A percentile compares a stretch with the other conserved stretches of the same genome.
phyloP scores from a whole-genome alignment of 2,888 invertebrate genomes.

The Synergus japonicus region DNA sequence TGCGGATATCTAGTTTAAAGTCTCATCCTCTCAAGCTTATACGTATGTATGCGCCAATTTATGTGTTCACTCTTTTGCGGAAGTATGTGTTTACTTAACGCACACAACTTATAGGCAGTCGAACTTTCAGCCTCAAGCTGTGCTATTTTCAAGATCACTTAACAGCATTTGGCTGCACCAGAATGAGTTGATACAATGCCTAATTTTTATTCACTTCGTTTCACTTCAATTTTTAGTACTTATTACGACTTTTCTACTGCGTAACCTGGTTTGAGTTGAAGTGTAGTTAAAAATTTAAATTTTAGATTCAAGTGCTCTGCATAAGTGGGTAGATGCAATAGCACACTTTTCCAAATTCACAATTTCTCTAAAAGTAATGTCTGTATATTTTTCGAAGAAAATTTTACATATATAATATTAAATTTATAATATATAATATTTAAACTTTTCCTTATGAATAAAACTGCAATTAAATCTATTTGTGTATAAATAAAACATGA shows the following conservation, averaged over 20 bases:
- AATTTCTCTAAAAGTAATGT: too few species aligned
- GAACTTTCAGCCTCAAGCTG: conserved; percentile 4
- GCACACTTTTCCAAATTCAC: too few species aligned
- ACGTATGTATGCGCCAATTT: neutral
- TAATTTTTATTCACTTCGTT: neutral
- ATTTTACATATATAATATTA: too few species aligned
- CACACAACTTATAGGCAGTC: conserved; percentile 24
- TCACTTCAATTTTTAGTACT: neutral
- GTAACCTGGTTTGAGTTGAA: neutral
- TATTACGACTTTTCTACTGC: neutral
- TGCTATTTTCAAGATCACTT: conserved; percentile 36
- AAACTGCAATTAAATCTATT: neutral
- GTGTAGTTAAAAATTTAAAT: too few species aligned
- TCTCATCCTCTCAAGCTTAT: conserved; percentile 21
- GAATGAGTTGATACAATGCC: neutral
- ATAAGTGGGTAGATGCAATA: too few species aligned
- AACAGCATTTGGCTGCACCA: conserved; percentile 2
- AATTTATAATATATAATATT: too few species aligned
- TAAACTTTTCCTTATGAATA: too few species aligned
- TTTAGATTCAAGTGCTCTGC: too few species aligned
- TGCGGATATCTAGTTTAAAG: conserved; percentile 31
- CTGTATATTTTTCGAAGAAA: too few species aligned
- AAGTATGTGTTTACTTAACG: conserved; percentile 5
- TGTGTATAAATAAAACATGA: neutral
- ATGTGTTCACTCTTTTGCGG: conserved; percentile 3